Base-by-base conservation (phyloP, 2,888 invertebrate species). In the Linyphia triangularis region DNA sequence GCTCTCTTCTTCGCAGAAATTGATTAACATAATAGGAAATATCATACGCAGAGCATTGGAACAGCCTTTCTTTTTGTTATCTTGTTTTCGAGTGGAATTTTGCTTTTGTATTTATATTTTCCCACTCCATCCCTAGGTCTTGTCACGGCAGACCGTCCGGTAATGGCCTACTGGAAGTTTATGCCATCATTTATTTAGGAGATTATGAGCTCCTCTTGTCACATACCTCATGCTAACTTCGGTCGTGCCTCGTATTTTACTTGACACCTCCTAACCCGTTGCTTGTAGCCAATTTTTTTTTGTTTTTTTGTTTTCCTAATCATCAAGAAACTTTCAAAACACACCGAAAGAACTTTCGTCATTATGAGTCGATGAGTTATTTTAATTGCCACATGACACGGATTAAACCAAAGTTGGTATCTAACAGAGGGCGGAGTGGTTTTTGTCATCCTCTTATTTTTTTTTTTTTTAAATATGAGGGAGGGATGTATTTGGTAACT, bases 21-120 rank as follows among this genome's bases (percentile, higher is more conserved):
- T 88, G 77, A 88, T 88, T 88, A 77, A 77, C 82, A 83, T 88
- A 88, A 88, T 88, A 77, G 77, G 70, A 65, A 82, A 70, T 72
- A 61, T 22, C 61, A 82, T 72, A 72, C 79, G 63, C 63, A 63
- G 26, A 67, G 65, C 77, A 77, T 40, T 63, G 77, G 26, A 70
- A 37, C 7, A 43, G 1, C 43, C 24, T 43, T 69, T 43, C 40
- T 43, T 19, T 16, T 61, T 26, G 22, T 40, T 9, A 10, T 37
- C 40, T 40, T n/a, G 51, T 51, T 70, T 40, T 7, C 22, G 13
- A 22, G 40, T 24, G 61, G 10, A 16, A 16, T 40, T 61, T 82
- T 70, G 70, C 63, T 63, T 22, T 61, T 65, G 72, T 57, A 70
- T 79, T 81, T 88, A 81, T 88, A 67, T 79, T 72, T 79, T 79